Percentiles rank a stretch among this genome's conserved stretches.
Evolutionary conservation across 2,888 invertebrate genomes (phyloP).

Genomic region (Sesamia inferens): DNA sequence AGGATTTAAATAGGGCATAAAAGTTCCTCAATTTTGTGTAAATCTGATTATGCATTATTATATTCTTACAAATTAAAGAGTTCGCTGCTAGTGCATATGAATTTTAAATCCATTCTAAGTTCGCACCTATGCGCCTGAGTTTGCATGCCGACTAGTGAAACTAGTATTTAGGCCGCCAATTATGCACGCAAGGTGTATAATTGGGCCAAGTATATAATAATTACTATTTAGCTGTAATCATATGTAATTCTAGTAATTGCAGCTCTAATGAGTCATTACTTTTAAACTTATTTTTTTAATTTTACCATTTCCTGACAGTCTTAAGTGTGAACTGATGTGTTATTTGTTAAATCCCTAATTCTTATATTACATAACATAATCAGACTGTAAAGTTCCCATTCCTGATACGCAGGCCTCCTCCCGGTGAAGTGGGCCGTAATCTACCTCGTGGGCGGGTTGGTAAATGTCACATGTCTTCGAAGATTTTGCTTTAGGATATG

Average conservation of each 20-base stretch:
- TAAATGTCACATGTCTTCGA: too few species aligned
- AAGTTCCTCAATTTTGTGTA: too few species aligned
- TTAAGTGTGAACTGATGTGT: not conserved
- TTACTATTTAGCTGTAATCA: constrained; percentile 52
- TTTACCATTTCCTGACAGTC: not conserved
- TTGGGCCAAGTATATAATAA: constrained; percentile 61
- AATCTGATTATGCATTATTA: not conserved
- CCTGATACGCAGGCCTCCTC: too few species aligned
- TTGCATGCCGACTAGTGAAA: constrained; percentile 47
- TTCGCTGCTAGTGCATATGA: not conserved
- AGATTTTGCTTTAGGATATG: too few species aligned
- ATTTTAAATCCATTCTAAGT: not conserved
- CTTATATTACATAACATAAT: too few species aligned
- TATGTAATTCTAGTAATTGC: constrained; percentile 47
- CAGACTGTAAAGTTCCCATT: too few species aligned
- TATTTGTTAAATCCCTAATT: too few species aligned
- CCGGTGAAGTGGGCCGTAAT: too few species aligned
- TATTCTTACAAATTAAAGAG: not conserved
- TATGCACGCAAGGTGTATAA: constrained; percentile 56
- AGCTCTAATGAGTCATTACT: constrained; percentile 32
- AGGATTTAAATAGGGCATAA: too few species aligned
- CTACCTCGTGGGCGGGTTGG: too few species aligned
- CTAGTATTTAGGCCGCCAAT: constrained; percentile 15
- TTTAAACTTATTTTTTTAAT: constrained; percentile 29
- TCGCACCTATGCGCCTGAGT: not conserved